Percentiles rank a stretch among this genome's conserved stretches.
phyloP scores from a whole-genome alignment of 2,113 vertebrate species.

The Macrotus californicus region DNA sequence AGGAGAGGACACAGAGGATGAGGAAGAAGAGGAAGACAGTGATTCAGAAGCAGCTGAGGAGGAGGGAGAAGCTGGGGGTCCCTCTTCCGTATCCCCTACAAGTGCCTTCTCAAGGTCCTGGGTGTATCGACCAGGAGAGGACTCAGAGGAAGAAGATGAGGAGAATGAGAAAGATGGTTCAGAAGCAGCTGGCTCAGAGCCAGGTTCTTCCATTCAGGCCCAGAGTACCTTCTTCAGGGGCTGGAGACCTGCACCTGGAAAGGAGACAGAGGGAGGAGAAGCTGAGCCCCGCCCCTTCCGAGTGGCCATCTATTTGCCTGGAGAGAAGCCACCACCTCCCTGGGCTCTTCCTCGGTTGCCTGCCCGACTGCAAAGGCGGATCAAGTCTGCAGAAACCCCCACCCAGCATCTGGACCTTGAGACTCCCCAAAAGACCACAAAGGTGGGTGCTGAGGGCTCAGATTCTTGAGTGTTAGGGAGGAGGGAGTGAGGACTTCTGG shows the following conservation, averaged over 20 bases:
- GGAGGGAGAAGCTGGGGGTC: not conserved
- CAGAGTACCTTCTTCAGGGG: not conserved
- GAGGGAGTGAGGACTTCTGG: not conserved
- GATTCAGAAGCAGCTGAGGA: not conserved
- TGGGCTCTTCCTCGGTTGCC: slow-evolving; percentile 34
- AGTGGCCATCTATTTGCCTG: slow-evolving; percentile 65
- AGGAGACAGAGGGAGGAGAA: not conserved
- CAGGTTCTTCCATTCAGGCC: not conserved
- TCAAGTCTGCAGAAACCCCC: not conserved
- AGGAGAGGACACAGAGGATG: not conserved
- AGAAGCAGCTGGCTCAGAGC: not conserved
- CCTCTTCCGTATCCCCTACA: not conserved
- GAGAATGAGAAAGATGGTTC: not conserved
- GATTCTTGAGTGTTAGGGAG: not conserved
- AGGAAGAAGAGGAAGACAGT: not conserved
- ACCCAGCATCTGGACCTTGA: not conserved
- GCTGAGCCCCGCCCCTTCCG: not conserved
- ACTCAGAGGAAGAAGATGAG: not conserved
- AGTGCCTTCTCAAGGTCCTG: slow-evolving; percentile 21
- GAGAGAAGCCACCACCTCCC: not conserved
- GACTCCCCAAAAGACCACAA: not conserved
- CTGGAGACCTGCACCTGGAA: not conserved
- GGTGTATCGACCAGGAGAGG: slow-evolving; percentile 27
- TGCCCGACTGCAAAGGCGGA: not conserved
- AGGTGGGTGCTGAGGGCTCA: slow-evolving; percentile 40